Evolutionary conservation across 2,113 vertebrate species (phyloP).

Genomic region (Cynocephalus volans): DNA sequence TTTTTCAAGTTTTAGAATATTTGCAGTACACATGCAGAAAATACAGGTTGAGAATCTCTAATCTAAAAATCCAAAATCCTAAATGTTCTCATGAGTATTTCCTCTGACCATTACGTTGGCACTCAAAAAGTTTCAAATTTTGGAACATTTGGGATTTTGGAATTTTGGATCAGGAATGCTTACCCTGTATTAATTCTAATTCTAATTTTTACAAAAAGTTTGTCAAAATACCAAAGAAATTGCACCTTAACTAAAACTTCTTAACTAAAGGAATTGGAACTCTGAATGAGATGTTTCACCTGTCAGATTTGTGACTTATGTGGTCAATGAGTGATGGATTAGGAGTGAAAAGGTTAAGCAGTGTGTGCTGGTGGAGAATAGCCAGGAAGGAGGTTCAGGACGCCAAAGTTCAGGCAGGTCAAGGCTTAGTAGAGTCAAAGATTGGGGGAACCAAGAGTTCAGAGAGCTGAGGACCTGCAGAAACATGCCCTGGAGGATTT

Average conservation of each 20-base stretch:
- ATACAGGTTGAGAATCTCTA: too few relatives aligned
- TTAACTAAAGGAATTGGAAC: neutral
- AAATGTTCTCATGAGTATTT: too few relatives aligned
- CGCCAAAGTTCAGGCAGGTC: slow-evolving; percentile 61
- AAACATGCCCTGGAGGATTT: slow-evolving; percentile 66
- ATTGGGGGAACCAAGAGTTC: slow-evolving; percentile 59
- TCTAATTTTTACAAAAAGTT: neutral
- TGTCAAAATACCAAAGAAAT: neutral
- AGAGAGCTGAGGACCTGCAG: slow-evolving; percentile 39
- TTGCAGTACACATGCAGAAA: too few relatives aligned
- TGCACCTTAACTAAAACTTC: neutral
- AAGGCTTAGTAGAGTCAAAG: slow-evolving; percentile 62
- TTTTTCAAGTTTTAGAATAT: too few relatives aligned
- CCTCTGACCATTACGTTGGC: too few relatives aligned
- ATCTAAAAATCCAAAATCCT: too few relatives aligned
- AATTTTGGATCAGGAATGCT: too few relatives aligned
- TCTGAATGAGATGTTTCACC: neutral
- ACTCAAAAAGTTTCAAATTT: too few relatives aligned
- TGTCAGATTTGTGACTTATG: slow-evolving; percentile 10
- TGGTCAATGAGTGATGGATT: slow-evolving; percentile 49
- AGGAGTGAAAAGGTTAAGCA: slow-evolving; percentile 70
- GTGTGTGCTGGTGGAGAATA: neutral
- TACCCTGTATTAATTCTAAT: neutral
- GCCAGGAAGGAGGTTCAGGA: slow-evolving; percentile 72
- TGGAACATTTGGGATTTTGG: too few relatives aligned